Evolutionary conservation across 2,888 invertebrate species (phyloP).

Genomic region (Ptychoptera albimana): DNA sequence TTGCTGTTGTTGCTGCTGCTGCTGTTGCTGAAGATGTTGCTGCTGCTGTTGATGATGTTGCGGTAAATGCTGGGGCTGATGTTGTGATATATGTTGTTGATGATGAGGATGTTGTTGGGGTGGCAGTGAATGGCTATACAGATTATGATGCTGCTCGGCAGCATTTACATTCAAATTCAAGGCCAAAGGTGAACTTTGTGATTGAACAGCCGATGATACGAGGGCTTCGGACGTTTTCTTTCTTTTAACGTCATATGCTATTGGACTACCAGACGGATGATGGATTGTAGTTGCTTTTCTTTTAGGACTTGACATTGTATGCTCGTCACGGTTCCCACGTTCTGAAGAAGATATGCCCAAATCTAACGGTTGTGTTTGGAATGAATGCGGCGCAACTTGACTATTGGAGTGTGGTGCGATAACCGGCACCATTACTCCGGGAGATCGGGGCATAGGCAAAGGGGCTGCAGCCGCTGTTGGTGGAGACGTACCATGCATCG

Average conservation of each 20-base stretch:
- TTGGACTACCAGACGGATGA: slow-evolving; percentile 30
- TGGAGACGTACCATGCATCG: slow-evolving; percentile 35
- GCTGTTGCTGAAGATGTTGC: neutral
- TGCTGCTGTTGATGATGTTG: neutral
- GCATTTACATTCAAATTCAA: slow-evolving; percentile 4
- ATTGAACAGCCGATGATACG: slow-evolving; percentile 5
- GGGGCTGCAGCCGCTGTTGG: slow-evolving; percentile 31
- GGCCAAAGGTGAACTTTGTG: slow-evolving; percentile 8
- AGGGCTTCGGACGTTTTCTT: slow-evolving; percentile 27
- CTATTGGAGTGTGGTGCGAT: slow-evolving; percentile 19
- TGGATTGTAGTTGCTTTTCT: slow-evolving; percentile 41
- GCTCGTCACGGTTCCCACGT: slow-evolving; percentile 24
- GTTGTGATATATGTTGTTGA: neutral
- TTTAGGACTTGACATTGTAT: slow-evolving; percentile 36
- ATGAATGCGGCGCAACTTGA: slow-evolving; percentile 22
- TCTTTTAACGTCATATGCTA: slow-evolving; percentile 44
- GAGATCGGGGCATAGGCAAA: slow-evolving; percentile 21
- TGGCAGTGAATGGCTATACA: slow-evolving; percentile 38
- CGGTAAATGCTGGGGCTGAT: neutral
- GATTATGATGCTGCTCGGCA: slow-evolving; percentile 7
- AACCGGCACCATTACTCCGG: slow-evolving; percentile 27
- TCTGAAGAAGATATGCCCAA: slow-evolving; percentile 39
- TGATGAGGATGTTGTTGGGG: slow-evolving; percentile 47
- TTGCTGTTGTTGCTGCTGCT: neutral
- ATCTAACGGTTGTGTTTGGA: slow-evolving; percentile 66